These are phyloP conservation scores for Enhydra lutris DNA, from an alignment of 2,113 vertebrate species.

Conservation along the genomic window DNA sequence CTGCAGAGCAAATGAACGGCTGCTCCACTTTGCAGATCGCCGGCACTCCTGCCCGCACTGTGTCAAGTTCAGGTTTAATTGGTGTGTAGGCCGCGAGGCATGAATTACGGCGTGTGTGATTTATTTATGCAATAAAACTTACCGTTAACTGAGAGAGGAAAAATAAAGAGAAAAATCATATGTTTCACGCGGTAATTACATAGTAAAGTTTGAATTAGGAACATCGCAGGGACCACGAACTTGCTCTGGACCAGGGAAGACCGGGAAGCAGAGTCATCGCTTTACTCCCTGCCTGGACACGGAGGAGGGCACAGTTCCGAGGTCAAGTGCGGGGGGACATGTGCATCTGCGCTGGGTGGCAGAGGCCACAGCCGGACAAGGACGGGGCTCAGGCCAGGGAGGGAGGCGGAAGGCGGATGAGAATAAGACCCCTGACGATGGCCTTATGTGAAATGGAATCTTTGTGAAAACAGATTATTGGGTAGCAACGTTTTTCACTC, in stretches of 20 bases:
- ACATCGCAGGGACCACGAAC: fast-evolving
- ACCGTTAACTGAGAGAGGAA: conserved; percentile 30
- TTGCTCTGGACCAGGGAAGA: background rate
- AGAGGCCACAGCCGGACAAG: fast-evolving
- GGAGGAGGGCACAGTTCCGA: background rate
- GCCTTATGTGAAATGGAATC: background rate
- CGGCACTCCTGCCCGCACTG: background rate
- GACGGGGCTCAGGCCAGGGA: too few relatives aligned
- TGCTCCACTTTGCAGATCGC: background rate
- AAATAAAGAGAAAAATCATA: conserved; percentile 40
- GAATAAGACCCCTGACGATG: background rate
- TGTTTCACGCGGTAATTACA: background rate
- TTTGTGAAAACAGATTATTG: background rate
- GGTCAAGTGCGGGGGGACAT: fast-evolving
- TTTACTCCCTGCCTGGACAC: background rate
- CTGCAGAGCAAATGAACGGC: background rate
- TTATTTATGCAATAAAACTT: conserved; percentile 54
- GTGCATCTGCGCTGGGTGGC: fast-evolving
- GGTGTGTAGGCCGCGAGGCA: conserved; percentile 28
- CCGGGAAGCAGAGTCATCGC: background rate
- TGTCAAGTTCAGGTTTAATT: conserved; percentile 30
- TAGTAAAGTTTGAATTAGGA: conserved; percentile 31
- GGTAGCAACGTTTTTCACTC: background rate
- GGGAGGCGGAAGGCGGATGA: background rate
- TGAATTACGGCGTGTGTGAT: conserved; percentile 8